phyloP scores from a whole-genome alignment of 2,888 invertebrate species.

The Lepas anatifera region DNA sequence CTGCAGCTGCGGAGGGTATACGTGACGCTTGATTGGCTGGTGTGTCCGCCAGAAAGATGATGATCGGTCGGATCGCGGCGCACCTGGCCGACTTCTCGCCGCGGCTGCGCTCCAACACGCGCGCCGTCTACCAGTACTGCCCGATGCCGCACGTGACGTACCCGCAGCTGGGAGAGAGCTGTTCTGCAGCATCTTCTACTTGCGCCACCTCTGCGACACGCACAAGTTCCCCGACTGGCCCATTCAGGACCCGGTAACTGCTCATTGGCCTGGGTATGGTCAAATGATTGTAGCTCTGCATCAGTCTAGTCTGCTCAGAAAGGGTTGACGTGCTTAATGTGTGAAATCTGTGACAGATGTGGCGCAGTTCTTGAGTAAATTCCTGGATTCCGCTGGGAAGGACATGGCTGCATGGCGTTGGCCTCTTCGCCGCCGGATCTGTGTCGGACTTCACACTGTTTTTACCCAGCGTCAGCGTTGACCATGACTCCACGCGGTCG shows the following conservation, averaged over 20 bases:
- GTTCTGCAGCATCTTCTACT: slow-evolving; percentile 97
- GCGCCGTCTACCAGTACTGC: slow-evolving; percentile 88
- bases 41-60: slow-evolving; percentile 51
- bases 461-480: too few species aligned
- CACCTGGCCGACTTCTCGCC: slow-evolving; percentile 98
- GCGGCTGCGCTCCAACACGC: slow-evolving; percentile 81
- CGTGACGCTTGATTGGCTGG: too few species aligned
- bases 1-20: too few species aligned
- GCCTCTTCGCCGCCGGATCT: too few species aligned
- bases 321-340: too few species aligned
- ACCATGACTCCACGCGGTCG: too few species aligned
- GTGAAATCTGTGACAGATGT: too few species aligned
- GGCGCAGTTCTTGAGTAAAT: too few species aligned
- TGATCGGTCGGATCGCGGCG: slow-evolving; percentile 93
- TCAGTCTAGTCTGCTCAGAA: too few species aligned
- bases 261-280: background rate
- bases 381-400: too few species aligned
- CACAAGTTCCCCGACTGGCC: slow-evolving; percentile 89
- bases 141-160: slow-evolving; percentile 87
- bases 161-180: slow-evolving; percentile 87
- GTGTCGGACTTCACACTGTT: too few species aligned
- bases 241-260: slow-evolving; percentile 78
- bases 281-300: background rate
- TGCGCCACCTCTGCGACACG: slow-evolving; percentile 45
- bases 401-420: too few species aligned